Evolutionary conservation across 2,888 invertebrate genomes (phyloP).

Genomic region (Orthonevra nobilis): DNA sequence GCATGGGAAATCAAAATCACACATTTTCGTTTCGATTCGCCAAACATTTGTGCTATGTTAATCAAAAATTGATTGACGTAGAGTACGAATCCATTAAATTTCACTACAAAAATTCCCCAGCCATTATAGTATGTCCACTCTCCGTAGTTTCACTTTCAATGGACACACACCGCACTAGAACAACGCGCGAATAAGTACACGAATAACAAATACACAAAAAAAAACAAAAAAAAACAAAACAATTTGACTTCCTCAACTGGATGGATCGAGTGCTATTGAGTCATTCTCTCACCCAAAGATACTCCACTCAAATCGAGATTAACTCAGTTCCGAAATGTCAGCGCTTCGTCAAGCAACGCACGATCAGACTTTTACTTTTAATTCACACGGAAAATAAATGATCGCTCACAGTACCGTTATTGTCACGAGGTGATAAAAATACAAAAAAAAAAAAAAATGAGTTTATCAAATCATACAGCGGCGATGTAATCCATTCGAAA

Average conservation of each 20-base stretch:
- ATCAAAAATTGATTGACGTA: no score
- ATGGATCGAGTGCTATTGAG: slow-evolving; percentile 8
- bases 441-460: slow-evolving; percentile 1
- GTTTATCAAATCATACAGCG: neutral
- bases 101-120: slow-evolving; percentile 2
- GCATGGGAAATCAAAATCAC: no score
- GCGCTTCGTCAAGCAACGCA: slow-evolving; percentile 16
- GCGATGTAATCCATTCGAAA: neutral
- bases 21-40: no score
- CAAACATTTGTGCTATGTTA: no score
- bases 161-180: slow-evolving; percentile 1
- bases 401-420: slow-evolving; percentile 18
- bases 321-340: slow-evolving; percentile 39
- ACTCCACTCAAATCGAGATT: slow-evolving; percentile 26
- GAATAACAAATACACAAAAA: no score
- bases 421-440: slow-evolving; percentile 2
- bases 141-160: slow-evolving; percentile 17
- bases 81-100: no score
- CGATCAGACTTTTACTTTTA: slow-evolving; percentile 59
- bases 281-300: slow-evolving; percentile 17
- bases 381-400: slow-evolving; percentile 36
- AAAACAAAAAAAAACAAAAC: slow-evolving; percentile 17
- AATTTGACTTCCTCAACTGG: slow-evolving; percentile 6
- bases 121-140: neutral
- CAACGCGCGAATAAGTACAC: neutral